These are phyloP conservation scores for Pammene fasciana DNA, from an alignment of 2,888 invertebrate species.

Conservation along the genomic window DNA sequence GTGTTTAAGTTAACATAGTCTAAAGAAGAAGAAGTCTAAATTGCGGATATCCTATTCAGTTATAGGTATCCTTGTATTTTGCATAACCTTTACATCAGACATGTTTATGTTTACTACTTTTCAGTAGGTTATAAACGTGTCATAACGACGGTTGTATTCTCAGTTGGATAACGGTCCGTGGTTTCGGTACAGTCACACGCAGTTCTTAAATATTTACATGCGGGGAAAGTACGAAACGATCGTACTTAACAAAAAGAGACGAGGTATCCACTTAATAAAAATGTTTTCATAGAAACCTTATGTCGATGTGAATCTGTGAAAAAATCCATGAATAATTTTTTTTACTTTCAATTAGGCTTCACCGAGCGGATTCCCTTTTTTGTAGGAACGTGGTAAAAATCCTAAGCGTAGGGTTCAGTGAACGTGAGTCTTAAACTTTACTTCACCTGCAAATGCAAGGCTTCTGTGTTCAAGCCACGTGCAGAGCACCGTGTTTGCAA, in stretches of 20 bases:
- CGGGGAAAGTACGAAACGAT: no score
- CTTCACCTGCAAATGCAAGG: not conserved
- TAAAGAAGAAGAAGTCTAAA: not conserved
- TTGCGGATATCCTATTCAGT: not conserved
- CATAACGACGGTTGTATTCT: slow-evolving; percentile 20
- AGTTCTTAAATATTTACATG: no score
- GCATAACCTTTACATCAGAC: slow-evolving; percentile 25
- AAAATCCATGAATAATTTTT: no score
- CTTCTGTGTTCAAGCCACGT: not conserved
- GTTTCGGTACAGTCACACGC: not conserved
- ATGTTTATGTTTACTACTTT: slow-evolving; percentile 12
- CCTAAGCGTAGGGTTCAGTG: not conserved
- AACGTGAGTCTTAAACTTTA: not conserved
- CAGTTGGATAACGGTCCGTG: no score
- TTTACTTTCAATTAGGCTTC: no score
- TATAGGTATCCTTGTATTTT: slow-evolving; percentile 14
- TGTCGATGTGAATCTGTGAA: no score
- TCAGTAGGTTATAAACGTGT: slow-evolving; percentile 28
- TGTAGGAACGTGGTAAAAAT: not conserved
- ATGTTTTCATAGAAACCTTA: no score
- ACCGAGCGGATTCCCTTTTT: not conserved
- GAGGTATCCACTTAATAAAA: no score
- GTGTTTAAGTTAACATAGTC: not conserved
- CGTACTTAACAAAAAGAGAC: no score
- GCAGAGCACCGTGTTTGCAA: not conserved